Evolutionary conservation across 1,140 invertebrate genomes (phyloP), one percentile per base, ranked within the genome.

Genomic region (Neoseiulus cucumeris): DNA sequence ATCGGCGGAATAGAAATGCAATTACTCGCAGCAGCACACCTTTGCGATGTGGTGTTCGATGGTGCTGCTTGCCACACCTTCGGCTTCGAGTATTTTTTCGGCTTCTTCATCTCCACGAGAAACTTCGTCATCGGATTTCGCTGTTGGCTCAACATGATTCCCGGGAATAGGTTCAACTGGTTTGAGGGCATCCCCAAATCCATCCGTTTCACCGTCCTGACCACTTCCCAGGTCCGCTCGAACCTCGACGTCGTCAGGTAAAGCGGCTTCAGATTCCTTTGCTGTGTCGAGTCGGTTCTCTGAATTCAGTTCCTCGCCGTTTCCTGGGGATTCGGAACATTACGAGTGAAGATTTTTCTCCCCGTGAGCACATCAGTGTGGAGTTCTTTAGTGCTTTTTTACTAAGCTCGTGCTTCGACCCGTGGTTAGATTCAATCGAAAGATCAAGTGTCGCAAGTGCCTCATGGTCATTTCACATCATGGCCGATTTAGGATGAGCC

Each of bases 141-240:
- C 22, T 1, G 33, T 25, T 6, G 51, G 14, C 6, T 59, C 51
- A 14, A 59, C 25, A 5, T 20, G 51, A 25, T 25, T 59, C 14
- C 22, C 51, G 2, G 4, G 1, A 5, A 17, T 17, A 6, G 4
- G 4, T 39, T 39, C 33, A 39, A 6, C 9, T 9, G 33, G 9
- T 39, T 39, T 39, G 2, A 6, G 2, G 17, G 51, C 22, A 9
- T 33, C 22, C 18, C 45, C 45, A 28, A 5, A 5, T 59, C 14
- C 6, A 14, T 20, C 51, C 22, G 25, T 14, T 14, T 29, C 14
- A 20, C 51, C 22, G 45, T 14, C 45, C 51, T 59, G 51, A 25
- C 51, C 51, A 59, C 51, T 59, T 59, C 51, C 51, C 51, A 59
- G 51, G 51, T 59, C 51, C 51, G 14, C 51, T 25, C 51, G 51